Conservation (phyloP, 2,113 vertebrate genomes). For the Leiothrix lutea region DNA sequence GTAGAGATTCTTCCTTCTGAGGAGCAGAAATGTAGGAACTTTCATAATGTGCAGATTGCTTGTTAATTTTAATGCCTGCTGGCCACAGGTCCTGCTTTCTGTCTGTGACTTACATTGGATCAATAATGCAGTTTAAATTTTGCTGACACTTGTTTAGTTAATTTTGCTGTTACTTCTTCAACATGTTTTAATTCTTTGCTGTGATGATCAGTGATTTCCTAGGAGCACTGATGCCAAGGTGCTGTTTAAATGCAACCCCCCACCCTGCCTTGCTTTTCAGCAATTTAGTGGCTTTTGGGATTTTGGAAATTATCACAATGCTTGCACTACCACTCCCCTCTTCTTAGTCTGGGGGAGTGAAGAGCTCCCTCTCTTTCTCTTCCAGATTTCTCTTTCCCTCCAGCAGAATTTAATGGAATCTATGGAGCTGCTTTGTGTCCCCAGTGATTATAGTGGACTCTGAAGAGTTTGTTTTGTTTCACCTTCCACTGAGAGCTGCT, state of each 20-base stretch:
- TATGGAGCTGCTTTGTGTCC: background rate
- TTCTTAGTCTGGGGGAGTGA: background rate
- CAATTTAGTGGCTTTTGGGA: background rate
- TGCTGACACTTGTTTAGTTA: background rate
- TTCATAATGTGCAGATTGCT: background rate
- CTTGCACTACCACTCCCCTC: background rate
- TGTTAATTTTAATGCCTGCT: background rate
- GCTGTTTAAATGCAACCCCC: background rate
- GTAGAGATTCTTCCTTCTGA: background rate
- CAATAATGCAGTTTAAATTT: background rate
- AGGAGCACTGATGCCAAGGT: background rate
- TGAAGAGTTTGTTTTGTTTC: background rate
- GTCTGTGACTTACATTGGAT: background rate
- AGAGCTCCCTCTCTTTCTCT: background rate
- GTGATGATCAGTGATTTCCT: background rate
- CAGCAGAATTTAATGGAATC: background rate
- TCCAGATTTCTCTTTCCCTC: background rate
- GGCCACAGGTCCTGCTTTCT: background rate
- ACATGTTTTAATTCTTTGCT: background rate
- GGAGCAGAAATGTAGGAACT: background rate
- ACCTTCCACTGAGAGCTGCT: background rate
- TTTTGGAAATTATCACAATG: constrained; percentile 1
- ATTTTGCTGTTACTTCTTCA: background rate
- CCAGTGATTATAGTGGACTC: background rate
- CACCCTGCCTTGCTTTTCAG: background rate